Evolutionary conservation across 2,888 invertebrate genomes (phyloP), one percentile per base, ranked within the genome.

Genomic region (Drosophila infuscata): DNA sequence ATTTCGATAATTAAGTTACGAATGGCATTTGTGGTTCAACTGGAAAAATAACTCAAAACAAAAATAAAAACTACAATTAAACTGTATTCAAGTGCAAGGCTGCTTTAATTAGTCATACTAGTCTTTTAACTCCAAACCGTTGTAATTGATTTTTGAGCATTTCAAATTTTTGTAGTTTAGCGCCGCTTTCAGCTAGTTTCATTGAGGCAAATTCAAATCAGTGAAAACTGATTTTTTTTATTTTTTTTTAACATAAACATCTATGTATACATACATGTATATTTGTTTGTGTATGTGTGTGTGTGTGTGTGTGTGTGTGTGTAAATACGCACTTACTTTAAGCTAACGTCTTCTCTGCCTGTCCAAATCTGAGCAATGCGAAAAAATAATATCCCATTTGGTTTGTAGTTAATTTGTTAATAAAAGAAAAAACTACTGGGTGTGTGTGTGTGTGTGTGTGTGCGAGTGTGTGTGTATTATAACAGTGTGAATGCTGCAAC

Each of bases 401-500:
- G 15, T 17, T 17, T 49, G 49, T 9, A 29, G 25, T 8, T 46
- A 20, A 64, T 75, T 70, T 70, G 76, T 62, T 77, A 53, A 65
- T 53, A 72, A 71, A 57, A 62, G 57, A 59, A 38, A 35, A 41
- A 17, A 35, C 67, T 66, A 41, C 35, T 52, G 51, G 61, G 52
- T 58, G 38, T 49, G 54, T 49, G 25, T 51, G 49, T 63, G 58
- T 54, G 35, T 54, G 56, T 54, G 65, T 61, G 56, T 82, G 65
- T 43, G 33, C 66, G 70, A 69, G 77, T 70, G 66, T 48, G 46
- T 41, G 41, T 81, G 81, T 92, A 91, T 92, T 92, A 92, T 92
- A 92, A 93, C 80, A 91, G 91, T 82, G 82, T 65, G 67, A 83
- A 85, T 38, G 65, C 57, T 66, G 86, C 89, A 78, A 86, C 75